phyloP scores from a whole-genome alignment of 2,888 invertebrate genomes.

The Phytoseiulus persimilis region DNA sequence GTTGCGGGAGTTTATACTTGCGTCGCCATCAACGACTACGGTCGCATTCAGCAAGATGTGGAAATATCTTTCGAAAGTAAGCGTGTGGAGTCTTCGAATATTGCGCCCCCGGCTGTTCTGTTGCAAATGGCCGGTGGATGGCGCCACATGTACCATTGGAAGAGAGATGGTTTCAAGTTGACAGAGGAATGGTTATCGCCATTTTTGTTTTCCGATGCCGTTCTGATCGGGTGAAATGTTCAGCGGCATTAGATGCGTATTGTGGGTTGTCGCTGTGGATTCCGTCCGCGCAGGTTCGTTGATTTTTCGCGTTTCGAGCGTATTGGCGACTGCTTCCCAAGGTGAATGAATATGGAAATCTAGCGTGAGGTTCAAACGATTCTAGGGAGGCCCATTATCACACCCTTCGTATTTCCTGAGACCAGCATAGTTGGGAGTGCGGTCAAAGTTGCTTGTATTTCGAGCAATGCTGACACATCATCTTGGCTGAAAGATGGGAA shows the following conservation, averaged over 20 bases:
- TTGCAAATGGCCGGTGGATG: conserved; percentile 29
- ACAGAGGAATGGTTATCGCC: background rate
- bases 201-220: background rate
- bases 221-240: background rate
- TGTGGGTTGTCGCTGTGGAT: background rate
- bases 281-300: background rate
- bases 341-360: background rate
- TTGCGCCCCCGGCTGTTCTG: background rate
- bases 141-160: conserved; percentile 12
- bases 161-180: background rate
- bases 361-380: too few relatives aligned
- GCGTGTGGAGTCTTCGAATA: background rate
- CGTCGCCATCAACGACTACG: background rate
- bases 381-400: conserved; percentile 11
- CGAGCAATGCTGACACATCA: background rate
- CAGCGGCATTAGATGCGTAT: background rate
- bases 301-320: background rate
- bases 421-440: background rate
- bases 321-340: background rate
- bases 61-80: background rate
- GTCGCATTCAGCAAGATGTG: background rate
- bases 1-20: background rate
- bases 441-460: conserved; percentile 17
- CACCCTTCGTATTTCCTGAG: conserved; percentile 9
- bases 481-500: conserved; percentile 15